Evolutionary conservation across 1,140 invertebrate species (phyloP).

Genomic region (Pogonognathellus flavescens): DNA sequence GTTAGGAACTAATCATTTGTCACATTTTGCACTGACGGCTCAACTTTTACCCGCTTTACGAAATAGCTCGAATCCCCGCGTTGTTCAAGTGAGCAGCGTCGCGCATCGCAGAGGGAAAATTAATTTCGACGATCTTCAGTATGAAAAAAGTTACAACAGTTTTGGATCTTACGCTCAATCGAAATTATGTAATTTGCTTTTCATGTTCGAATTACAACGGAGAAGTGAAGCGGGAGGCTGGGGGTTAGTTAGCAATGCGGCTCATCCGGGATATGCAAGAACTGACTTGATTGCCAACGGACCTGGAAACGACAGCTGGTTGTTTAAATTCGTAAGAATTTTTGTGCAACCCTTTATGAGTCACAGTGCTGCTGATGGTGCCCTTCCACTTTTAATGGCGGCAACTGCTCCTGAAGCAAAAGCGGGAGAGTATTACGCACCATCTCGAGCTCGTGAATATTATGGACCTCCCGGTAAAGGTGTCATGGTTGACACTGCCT

Average conservation of each 20-base stretch:
- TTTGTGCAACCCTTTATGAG: neutral
- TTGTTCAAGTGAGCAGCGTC: slow-evolving; percentile 13
- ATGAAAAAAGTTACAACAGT: neutral
- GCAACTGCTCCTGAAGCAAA: neutral
- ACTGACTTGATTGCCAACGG: slow-evolving; percentile 4
- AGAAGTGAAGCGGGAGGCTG: neutral
- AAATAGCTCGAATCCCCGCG: neutral
- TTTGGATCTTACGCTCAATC: neutral
- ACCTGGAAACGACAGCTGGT: neutral
- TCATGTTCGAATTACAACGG: neutral
- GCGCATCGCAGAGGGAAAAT: neutral
- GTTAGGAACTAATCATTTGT: slow-evolving; percentile 18
- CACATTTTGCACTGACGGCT: slow-evolving; percentile 27
- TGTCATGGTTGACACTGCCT: neutral
- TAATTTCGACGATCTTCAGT: neutral
- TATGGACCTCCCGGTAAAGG: too few relatives aligned
- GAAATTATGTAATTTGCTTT: neutral
- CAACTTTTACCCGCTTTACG: slow-evolving; percentile 10
- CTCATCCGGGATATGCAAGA: neutral
- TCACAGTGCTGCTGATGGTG: slow-evolving; percentile 13
- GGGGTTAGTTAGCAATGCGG: slow-evolving; percentile 1
- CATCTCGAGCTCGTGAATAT: neutral
- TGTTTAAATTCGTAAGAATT: neutral
- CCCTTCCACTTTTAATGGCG: neutral
- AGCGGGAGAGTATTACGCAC: neutral